Conservation (phyloP, 1,140 invertebrate genomes). For the Zelostemma sp. region DNA sequence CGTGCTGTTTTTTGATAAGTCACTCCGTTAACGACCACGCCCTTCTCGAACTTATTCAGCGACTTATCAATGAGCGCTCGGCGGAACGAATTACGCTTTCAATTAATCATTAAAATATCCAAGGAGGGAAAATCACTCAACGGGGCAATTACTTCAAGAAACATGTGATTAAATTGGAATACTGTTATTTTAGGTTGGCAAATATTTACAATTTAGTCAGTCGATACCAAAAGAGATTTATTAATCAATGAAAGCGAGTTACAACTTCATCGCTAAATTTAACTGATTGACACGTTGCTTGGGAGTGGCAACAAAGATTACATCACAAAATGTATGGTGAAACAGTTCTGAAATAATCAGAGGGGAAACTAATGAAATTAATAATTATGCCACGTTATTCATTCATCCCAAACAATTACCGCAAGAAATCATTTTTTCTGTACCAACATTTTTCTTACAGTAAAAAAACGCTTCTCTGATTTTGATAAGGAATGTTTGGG, state of each 20-base stretch:
- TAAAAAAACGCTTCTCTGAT: no score
- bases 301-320: no score
- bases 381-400: neutral
- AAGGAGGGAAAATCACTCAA: neutral
- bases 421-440: neutral
- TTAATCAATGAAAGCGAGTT: conserved; percentile 5
- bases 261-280: neutral
- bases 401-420: no score
- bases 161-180: conserved; percentile 5
- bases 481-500: no score
- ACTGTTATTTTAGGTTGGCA: conserved; percentile 7
- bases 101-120: conserved; percentile 3
- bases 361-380: neutral
- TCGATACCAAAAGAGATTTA: conserved; percentile 10
- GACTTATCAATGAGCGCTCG: conserved; percentile 7
- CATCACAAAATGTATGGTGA: no score
- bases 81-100: conserved; percentile 1
- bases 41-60: no score
- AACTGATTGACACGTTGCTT: neutral
- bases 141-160: conserved; percentile 1
- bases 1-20: no score
- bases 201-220: conserved; percentile 5
- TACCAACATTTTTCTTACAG: no score
- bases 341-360: neutral
- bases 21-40: no score